Evolutionary conservation across 2,888 invertebrate species (phyloP).

Genomic region (Drosophila nr. perissopoda): DNA sequence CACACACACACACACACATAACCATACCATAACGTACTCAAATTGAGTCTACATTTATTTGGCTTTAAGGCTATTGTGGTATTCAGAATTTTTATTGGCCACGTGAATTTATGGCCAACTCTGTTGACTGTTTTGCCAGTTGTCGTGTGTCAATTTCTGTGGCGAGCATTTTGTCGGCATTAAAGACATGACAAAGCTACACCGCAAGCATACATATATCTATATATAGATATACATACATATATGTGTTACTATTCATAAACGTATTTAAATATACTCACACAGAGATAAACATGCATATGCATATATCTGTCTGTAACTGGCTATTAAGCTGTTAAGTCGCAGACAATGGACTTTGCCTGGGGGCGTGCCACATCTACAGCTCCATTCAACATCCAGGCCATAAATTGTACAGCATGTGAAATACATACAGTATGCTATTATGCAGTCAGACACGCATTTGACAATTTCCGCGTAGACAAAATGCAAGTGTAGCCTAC

Average conservation of each 20-base stretch:
- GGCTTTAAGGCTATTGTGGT: constrained; percentile 39
- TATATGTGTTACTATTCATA: constrained; percentile 10
- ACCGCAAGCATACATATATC: constrained; percentile 41
- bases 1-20: constrained; percentile 14
- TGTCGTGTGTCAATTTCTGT: constrained; percentile 65
- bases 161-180: constrained; percentile 56
- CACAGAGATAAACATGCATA: constrained; percentile 10
- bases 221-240: not conserved
- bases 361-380: constrained; percentile 35
- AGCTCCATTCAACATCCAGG: constrained; percentile 22
- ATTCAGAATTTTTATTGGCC: constrained; percentile 76
- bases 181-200: constrained; percentile 52
- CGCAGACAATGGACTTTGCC: constrained; percentile 33
- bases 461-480: constrained; percentile 38
- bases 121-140: constrained; percentile 39
- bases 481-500: constrained; percentile 1
- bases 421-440: constrained; percentile 14
- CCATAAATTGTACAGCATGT: constrained; percentile 28
- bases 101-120: constrained; percentile 72
- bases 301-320: constrained; percentile 13
- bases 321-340: constrained; percentile 45
- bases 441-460: constrained; percentile 38
- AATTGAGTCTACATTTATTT: constrained; percentile 48
- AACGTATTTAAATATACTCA: constrained; percentile 22
- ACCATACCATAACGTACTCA: constrained; percentile 28